Evolutionary conservation across 2,888 invertebrate species (phyloP).

Genomic region (Bruchidius siliquastri): DNA sequence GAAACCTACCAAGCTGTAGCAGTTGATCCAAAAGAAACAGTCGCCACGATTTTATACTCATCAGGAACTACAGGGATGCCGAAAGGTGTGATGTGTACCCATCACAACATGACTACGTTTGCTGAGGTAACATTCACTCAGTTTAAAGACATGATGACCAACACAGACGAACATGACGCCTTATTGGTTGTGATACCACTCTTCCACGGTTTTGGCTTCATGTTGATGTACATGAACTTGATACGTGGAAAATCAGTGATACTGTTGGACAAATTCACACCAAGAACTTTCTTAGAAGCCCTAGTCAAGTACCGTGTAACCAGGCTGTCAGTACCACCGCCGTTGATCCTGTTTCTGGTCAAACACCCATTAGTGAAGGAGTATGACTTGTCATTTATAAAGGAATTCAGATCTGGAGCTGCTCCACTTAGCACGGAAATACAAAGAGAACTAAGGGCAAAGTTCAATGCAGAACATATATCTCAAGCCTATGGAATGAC

Average conservation of each 20-base stretch:
- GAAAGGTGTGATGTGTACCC: constrained; percentile 58
- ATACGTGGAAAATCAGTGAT: constrained; percentile 52
- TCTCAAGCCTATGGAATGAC: constrained; percentile 75
- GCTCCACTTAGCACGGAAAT: constrained; percentile 74
- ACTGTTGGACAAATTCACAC: constrained; percentile 64
- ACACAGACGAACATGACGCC: constrained; percentile 27
- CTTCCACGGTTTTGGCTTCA: constrained; percentile 77
- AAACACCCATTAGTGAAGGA: constrained; percentile 73
- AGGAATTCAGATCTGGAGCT: constrained; percentile 70
- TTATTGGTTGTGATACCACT: constrained; percentile 70
- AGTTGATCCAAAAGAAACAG: constrained; percentile 55
- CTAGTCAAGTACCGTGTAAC: constrained; percentile 62
- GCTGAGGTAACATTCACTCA: constrained; percentile 40
- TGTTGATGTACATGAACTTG: constrained; percentile 56
- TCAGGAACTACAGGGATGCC: constrained; percentile 62
- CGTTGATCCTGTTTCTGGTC: constrained; percentile 75
- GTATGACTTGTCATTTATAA: constrained; percentile 69
- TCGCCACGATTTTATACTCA: constrained; percentile 55
- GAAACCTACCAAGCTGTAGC: constrained; percentile 32
- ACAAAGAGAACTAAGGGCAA: constrained; percentile 55
- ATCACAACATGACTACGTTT: constrained; percentile 49
- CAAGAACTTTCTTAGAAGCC: constrained; percentile 63
- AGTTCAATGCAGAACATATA: constrained; percentile 31
- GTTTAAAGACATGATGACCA: constrained; percentile 18
- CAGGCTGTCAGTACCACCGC: constrained; percentile 63